phyloP scores from a whole-genome alignment of 2,888 invertebrate species.

The Drosophila limbata region DNA sequence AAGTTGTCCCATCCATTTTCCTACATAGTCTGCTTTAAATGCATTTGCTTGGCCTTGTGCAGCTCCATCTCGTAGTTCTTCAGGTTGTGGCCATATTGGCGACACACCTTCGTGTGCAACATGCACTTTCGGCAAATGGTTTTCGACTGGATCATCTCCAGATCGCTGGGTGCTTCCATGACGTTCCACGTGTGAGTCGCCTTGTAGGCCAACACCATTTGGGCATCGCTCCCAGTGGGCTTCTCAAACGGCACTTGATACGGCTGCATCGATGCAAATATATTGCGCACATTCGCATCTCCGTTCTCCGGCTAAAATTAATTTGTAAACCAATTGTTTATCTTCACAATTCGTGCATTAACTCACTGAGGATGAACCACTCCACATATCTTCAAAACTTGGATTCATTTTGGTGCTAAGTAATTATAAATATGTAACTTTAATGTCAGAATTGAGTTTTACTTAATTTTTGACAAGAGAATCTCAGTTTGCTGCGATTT shows the following conservation, averaged over 20 bases:
- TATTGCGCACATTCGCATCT: not conserved
- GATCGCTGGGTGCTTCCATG: not conserved
- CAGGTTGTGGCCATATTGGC: constrained; percentile 32
- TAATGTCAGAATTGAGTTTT: not conserved
- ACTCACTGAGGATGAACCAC: constrained; percentile 20
- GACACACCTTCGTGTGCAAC: constrained; percentile 40
- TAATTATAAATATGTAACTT: not conserved
- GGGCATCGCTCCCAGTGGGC: constrained; percentile 21
- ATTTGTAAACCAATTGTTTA: too few relatives aligned
- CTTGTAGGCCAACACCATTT: constrained; percentile 35
- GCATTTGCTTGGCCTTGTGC: not conserved
- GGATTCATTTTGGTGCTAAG: constrained; percentile 21
- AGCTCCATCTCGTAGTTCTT: constrained; percentile 15
- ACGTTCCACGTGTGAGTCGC: constrained; percentile 21
- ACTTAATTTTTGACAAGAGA: not conserved
- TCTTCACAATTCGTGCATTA: not conserved
- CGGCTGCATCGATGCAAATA: constrained; percentile 51
- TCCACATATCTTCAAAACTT: constrained; percentile 48
- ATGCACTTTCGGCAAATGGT: constrained; percentile 60
- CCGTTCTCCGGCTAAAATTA: not conserved
- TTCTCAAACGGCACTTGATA: not conserved
- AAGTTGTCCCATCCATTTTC: too few relatives aligned
- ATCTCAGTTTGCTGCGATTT: not conserved
- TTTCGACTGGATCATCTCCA: constrained; percentile 39
- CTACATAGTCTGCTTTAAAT: not conserved